Base-by-base conservation (phyloP, 2,888 invertebrate species). In the Taenaris catops region DNA sequence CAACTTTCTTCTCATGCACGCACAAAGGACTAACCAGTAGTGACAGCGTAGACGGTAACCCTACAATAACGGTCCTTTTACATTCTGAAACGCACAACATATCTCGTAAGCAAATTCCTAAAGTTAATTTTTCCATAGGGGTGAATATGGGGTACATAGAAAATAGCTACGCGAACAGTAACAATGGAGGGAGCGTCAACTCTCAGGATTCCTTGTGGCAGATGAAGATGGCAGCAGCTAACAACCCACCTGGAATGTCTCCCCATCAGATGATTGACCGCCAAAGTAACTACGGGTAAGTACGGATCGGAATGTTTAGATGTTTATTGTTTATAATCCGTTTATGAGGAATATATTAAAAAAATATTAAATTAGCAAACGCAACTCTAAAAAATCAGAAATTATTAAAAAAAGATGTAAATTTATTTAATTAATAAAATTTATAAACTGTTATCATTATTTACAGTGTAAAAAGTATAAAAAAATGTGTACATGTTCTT, bases 191-290 rank as follows among this genome's bases (percentile, higher is more conserved):
- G 51, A 96, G 96, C 57, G 96, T 96, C 38, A 96, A 97, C 84
- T 96, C 96, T 2, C 96, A 96, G 75, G 96, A 96, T 73, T 96
- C 96, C 19, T 81, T 97, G 59, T 96, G 97, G 96, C 96, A 96
- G 80, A 93, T 96, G 90, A 96, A 96, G 80, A 94, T 94, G 90
- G 94, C 93, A 0, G 94, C 93, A n/a, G 90, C 89, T 1, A 92
- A 91, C 56, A 90, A 90, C 51, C 91, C 91, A 32, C 91, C 90
- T 33, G 91, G 90, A 62, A 61, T 74, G 11, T 61, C 65, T 1
- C 57, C 72, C 9, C 74, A 73, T 40, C 64, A 89, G 62, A 89
- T 90, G 58, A 87, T 91, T 38, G 92, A 92, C 52, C 80, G 91
- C 33, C 91, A 91, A 63, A 90, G 90, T 57, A 90, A 91, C 40